Percentiles rank a stretch among this genome's conserved stretches.
These are phyloP conservation scores for Datnioides undecimradiatus DNA, from an alignment of 2,113 vertebrate genomes.

Conservation along the genomic window DNA sequence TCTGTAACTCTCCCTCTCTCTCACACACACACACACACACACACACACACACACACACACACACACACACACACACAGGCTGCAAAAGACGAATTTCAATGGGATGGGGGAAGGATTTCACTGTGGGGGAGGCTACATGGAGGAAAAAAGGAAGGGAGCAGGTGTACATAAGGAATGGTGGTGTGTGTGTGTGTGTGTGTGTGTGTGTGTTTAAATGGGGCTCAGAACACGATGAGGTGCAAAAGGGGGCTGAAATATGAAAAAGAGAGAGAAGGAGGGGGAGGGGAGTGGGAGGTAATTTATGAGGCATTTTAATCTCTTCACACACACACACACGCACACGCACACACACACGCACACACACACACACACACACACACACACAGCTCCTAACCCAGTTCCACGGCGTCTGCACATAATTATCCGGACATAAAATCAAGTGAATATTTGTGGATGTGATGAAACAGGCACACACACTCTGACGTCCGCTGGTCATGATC, in stretches of 20 bases:
- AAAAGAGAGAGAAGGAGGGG: slow-evolving; percentile 29
- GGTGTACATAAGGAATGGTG: slow-evolving; percentile 36
- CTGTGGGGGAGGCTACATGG: slow-evolving; percentile 32
- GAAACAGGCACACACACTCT: neutral
- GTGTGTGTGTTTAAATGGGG: neutral
- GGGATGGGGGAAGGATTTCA: slow-evolving; percentile 45
- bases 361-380: slow-evolving; percentile 24
- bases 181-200: slow-evolving; percentile 14
- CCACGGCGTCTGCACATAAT: slow-evolving; percentile 15
- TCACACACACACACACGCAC: slow-evolving; percentile 13
- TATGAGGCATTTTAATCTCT: slow-evolving; percentile 58
- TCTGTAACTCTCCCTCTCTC: neutral
- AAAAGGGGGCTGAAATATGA: slow-evolving; percentile 55
- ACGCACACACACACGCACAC: slow-evolving; percentile 9
- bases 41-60: slow-evolving; percentile 13
- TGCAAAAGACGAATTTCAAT: slow-evolving; percentile 44
- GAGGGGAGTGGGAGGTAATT: slow-evolving; percentile 40
- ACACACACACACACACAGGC: slow-evolving; percentile 3
- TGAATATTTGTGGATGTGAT: slow-evolving; percentile 25
- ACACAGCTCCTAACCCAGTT: slow-evolving; percentile 12
- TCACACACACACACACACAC: neutral
- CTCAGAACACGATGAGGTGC: slow-evolving; percentile 19
- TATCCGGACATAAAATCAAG: slow-evolving; percentile 1
- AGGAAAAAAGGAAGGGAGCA: slow-evolving; percentile 36
- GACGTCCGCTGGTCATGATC: neutral